phyloP scores from a whole-genome alignment of 2,888 invertebrate genomes.

The Spodoptera picta region DNA sequence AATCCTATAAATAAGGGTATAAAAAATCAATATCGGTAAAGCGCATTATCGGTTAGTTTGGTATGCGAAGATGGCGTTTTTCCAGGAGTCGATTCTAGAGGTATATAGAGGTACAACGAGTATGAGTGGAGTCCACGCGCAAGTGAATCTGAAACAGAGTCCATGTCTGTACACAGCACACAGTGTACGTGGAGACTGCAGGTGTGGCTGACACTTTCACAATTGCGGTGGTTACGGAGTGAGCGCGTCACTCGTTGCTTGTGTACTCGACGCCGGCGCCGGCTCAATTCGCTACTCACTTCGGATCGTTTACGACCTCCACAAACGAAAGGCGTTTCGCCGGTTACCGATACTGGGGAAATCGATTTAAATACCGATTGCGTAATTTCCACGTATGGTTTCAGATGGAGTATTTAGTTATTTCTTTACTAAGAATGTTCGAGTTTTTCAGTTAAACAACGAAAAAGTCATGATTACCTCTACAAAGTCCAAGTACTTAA shows the following conservation, averaged over 20 bases:
- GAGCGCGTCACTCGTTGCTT: conserved; percentile 42
- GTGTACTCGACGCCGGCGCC: conserved; percentile 14
- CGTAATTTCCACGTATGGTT: conserved; percentile 55
- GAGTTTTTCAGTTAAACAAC: background rate
- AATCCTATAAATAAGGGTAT: too few species aligned
- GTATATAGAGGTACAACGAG: too few species aligned
- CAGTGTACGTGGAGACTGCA: conserved; percentile 69
- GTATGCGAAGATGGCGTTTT: too few species aligned
- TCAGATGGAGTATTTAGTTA: conserved; percentile 36
- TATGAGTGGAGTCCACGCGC: conserved; percentile 64
- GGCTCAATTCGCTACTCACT: conserved; percentile 54
- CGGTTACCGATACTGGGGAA: conserved; percentile 61
- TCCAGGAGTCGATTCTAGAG: too few species aligned
- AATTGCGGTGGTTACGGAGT: conserved; percentile 61
- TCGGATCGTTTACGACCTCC: conserved; percentile 65
- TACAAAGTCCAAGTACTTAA: conserved; percentile 28
- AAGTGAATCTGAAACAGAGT: conserved; percentile 77
- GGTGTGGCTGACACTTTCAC: conserved; percentile 83
- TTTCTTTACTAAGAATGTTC: conserved; percentile 11
- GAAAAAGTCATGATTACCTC: conserved; percentile 11
- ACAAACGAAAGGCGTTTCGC: conserved; percentile 65
- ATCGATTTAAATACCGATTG: conserved; percentile 65
- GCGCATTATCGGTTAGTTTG: too few species aligned
- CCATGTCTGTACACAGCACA: conserved; percentile 7
- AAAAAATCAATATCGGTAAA: too few species aligned